Base-by-base conservation (phyloP, 2,888 invertebrate genomes). In the Rotaria socialis region DNA sequence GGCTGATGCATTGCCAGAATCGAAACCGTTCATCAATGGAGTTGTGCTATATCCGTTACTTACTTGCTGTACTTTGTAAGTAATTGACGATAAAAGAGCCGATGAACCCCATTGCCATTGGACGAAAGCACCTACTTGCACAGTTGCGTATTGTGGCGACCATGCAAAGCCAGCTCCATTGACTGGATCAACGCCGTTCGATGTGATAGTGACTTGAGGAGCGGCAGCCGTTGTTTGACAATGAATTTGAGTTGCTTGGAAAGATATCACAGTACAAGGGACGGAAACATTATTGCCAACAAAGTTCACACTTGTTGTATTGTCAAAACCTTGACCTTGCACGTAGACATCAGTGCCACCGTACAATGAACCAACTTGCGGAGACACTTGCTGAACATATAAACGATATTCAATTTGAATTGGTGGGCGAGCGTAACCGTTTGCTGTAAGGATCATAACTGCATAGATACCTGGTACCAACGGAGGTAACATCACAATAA, bases 311-410 rank as follows among this genome's bases (percentile, higher is more conserved):
- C 8, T 24, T 10, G 80, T 19, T 10, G 43, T 10, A 47, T 24
- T 47, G n/a, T 80, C 47, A n/a, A 90, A 90, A 2, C 89, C 89
- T 2, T 88, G 87, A 16, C 90, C 90, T 74, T 87, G 88, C 50
- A 90, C 88, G 10, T 88, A 89, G 24, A 89, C 35, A 2, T 85
- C 60, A 14, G 89, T 89, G 3, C 88, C 88, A 22, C 88, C 88
- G 27, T 87, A 85, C 58, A 87, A 43, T 16, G 89, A 88, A 3
- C 88, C 88, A 19, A 27, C n/a, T 43, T 85, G 27, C 43, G 89
- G 89, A 56, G 85, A 87, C 4, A 89, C 80, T 75, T 86, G 5
- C 35, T 55, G 41, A 4, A 84, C 22, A 55, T 56, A 52, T 5
- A 84, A 55, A 14, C 55, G 55, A 84, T 55, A 84, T 84, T 84